Evolutionary conservation across 2,113 vertebrate species (phyloP).

Genomic region (Dicerorhinus sumatrensis): DNA sequence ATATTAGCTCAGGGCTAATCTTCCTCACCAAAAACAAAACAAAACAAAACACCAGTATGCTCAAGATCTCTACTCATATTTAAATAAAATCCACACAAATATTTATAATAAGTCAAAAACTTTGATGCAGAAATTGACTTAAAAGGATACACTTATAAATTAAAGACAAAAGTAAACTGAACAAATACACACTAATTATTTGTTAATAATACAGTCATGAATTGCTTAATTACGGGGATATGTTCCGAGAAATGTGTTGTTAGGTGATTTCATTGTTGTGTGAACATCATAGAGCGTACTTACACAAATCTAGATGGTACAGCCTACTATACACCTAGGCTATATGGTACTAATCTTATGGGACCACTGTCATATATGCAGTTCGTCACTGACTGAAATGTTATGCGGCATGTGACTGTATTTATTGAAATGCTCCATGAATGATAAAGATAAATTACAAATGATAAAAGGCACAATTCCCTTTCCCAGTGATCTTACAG

Average conservation of each 20-base stretch:
- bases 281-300: too few relatives aligned
- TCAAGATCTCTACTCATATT: slow-evolving; percentile 29
- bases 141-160: slow-evolving; percentile 27
- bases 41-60: not conserved
- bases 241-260: too few relatives aligned
- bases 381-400: too few relatives aligned
- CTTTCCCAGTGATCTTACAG: not conserved
- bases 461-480: not conserved
- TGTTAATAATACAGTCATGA: not conserved
- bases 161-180: slow-evolving; percentile 42
- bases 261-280: too few relatives aligned
- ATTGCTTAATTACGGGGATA: too few relatives aligned
- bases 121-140: slow-evolving; percentile 14
- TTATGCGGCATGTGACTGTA: too few relatives aligned
- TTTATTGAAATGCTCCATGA: not conserved
- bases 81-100: slow-evolving; percentile 63
- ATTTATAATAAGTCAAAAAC: slow-evolving; percentile 48
- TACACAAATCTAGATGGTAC: too few relatives aligned
- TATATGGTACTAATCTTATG: too few relatives aligned
- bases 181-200: not conserved
- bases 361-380: too few relatives aligned
- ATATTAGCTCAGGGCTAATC: too few relatives aligned
- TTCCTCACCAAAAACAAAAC: too few relatives aligned
- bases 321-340: too few relatives aligned
- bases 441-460: not conserved